Evolutionary conservation across 2,888 invertebrate genomes (phyloP), one percentile per base, ranked within the genome.

Genomic region (Pherbina coryleti): DNA sequence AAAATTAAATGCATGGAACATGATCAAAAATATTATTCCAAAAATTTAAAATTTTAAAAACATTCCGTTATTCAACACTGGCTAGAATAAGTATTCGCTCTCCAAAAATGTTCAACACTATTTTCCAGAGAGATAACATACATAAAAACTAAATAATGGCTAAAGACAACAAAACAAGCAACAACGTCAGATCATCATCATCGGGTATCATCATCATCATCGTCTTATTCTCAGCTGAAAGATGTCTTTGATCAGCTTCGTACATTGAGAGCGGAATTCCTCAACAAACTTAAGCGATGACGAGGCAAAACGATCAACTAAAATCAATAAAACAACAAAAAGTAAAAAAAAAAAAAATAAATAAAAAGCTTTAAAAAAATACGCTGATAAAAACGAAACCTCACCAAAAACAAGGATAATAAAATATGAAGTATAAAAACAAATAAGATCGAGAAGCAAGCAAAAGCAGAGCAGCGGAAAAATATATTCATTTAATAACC

Each of bases 231-330:
- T 37, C n/a, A 19, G 8, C 67, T n/a, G 17, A 17, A 31, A 17
- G 25, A 70, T n/a, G 78, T 31, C 62, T 22, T 28, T 64, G 34
- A 34, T 4, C 34, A 25, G 11, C 34, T 17, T 49, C 67, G 49
- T 34, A 53, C n/a, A 70, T 70, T 70, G 60, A 60, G 53, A 55
- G 71, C 60, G 73, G 62, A 73, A 73, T 73, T 73, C 60, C 73
- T 60, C 74, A 73, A 64, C 78, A 78, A 76, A 75, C 69, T 73
- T 69, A 70, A 73, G 49, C 76, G 82, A 82, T 79, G 82, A 83
- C 79, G 80, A 78, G 79, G 81, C 81, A 80, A 79, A 82, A 77
- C 67, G 44, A 44, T 69, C 49, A 78, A 75, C 78, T 79, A n/a
- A 34, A 51, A 73, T 44, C 11, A 49, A 57, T 44, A 44, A 72